Evolutionary conservation across 2,888 invertebrate species (phyloP).

Genomic region (Xestia rhomboidea): DNA sequence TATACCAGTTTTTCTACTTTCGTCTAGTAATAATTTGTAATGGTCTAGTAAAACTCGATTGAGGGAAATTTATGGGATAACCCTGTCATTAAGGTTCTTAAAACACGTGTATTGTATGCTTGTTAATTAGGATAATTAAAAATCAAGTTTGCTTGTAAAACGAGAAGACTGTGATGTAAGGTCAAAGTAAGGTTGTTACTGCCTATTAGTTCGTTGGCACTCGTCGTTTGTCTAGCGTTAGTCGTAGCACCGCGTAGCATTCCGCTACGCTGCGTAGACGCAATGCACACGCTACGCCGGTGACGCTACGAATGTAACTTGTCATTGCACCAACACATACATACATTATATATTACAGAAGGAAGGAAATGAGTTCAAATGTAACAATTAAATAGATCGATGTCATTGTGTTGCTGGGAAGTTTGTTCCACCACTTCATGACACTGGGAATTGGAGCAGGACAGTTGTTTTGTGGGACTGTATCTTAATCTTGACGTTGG

Average conservation of each 20-base stretch:
- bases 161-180: constrained; percentile 6
- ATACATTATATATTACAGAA: not conserved
- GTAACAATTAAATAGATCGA: not conserved
- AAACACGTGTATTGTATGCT: constrained; percentile 17
- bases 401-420: not conserved
- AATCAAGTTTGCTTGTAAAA: constrained; percentile 41
- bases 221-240: not conserved
- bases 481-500: not conserved
- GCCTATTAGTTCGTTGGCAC: constrained; percentile 6
- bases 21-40: constrained; percentile 43
- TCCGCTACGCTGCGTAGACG: not conserved
- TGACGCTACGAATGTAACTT: not conserved
- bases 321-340: not conserved
- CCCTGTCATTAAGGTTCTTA: not conserved
- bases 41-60: constrained; percentile 23
- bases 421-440: not conserved
- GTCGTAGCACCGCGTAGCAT: not conserved
- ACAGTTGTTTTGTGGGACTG: not conserved
- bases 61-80: constrained; percentile 34
- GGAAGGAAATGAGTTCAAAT: not conserved
- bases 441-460: not conserved
- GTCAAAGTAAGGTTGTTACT: constrained; percentile 37
- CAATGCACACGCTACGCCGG: not conserved
- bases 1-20: constrained; percentile 53
- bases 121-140: constrained; percentile 47